Percentiles rank a stretch among this genome's conserved stretches.
These are phyloP conservation scores for Sebastes kiyomatsui DNA, from an alignment of 2,797 vertebrate genomes.

Conservation along the genomic window DNA sequence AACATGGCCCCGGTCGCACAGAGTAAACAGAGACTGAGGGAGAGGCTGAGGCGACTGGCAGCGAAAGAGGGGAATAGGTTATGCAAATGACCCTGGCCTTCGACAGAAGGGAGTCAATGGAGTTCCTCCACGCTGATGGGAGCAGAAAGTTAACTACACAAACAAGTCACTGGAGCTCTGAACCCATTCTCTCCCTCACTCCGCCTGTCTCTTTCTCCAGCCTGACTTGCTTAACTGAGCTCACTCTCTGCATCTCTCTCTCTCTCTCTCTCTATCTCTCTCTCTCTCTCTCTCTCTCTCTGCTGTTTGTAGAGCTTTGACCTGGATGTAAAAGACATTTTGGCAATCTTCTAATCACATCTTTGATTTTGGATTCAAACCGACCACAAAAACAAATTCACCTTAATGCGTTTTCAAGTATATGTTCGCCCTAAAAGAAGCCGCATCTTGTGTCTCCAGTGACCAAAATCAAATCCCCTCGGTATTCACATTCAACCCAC, in stretches of 20 bases:
- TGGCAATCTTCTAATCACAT: not conserved
- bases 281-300: constrained; percentile 4
- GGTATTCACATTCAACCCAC: constrained; percentile 35
- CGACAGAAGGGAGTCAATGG: constrained; percentile 71
- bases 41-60: constrained; percentile 64
- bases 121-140: constrained; percentile 69
- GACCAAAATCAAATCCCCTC: constrained; percentile 25
- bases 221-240: constrained; percentile 35
- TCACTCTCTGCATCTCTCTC: constrained; percentile 11
- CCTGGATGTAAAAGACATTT: constrained; percentile 29
- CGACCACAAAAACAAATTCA: not conserved
- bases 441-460: constrained; percentile 2
- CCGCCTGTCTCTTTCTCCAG: constrained; percentile 27
- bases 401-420: not conserved
- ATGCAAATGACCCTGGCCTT: constrained; percentile 77
- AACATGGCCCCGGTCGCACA: constrained; percentile 63
- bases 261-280: not conserved
- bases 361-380: constrained; percentile 19
- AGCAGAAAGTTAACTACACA: constrained; percentile 78
- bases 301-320: constrained; percentile 34
- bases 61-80: constrained; percentile 67
- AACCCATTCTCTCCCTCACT: constrained; percentile 30
- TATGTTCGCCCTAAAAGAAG: not conserved
- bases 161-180: constrained; percentile 64
- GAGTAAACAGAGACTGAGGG: constrained; percentile 70